Percentiles rank a stretch among this genome's conserved stretches.
Evolutionary conservation across 2,888 invertebrate genomes (phyloP).

Genomic region (Hedya salicella): DNA sequence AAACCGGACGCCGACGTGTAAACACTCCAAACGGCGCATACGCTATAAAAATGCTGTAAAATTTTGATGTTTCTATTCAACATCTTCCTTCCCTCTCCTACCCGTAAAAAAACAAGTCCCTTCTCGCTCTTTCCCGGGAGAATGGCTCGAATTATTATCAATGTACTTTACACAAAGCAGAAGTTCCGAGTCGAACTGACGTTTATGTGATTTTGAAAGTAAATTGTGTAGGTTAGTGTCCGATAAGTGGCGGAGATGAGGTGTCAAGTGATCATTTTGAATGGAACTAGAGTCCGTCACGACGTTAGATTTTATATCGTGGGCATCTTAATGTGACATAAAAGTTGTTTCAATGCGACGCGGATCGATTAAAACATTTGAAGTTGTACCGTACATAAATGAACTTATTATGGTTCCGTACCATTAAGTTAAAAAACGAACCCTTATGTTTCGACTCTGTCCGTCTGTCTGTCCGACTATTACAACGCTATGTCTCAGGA

Average conservation of each 20-base stretch:
- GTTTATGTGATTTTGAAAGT: constrained; percentile 82
- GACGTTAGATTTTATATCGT: constrained; percentile 45
- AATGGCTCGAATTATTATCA: constrained; percentile 82
- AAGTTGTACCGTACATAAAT: no score
- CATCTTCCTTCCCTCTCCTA: constrained; percentile 57
- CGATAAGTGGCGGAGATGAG: constrained; percentile 75
- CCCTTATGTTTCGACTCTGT: no score
- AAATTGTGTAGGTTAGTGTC: constrained; percentile 79
- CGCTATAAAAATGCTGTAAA: constrained; percentile 84
- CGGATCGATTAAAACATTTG: neutral
- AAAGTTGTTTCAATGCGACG: constrained; percentile 7
- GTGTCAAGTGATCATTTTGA: constrained; percentile 82
- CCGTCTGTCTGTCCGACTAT: no score
- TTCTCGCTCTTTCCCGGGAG: constrained; percentile 64
- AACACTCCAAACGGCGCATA: constrained; percentile 73
- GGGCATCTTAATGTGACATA: constrained; percentile 22
- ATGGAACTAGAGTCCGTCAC: constrained; percentile 67
- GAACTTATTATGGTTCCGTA: no score
- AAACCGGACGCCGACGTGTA: constrained; percentile 76
- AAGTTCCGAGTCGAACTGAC: constrained; percentile 76
- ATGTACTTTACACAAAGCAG: constrained; percentile 85
- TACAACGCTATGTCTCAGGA: no score
- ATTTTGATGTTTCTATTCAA: constrained; percentile 85
- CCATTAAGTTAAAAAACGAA: no score
- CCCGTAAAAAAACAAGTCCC: constrained; percentile 47